Evolutionary conservation across 2,888 invertebrate genomes (phyloP).

Genomic region (Trichacis sp.): DNA sequence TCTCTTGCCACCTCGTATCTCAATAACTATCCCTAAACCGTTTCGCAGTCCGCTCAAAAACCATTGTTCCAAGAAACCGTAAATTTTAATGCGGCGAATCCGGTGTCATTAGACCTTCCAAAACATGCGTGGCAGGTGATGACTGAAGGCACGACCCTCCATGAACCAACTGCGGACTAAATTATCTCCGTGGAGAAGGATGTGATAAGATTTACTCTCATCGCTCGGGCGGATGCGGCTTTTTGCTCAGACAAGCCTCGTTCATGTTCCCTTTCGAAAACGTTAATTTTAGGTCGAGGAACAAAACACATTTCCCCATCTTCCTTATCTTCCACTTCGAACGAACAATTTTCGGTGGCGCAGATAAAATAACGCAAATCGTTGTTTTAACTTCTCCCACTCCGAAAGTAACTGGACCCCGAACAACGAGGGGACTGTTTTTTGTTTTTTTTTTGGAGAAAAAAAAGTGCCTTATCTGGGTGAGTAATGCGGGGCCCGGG

Average conservation of each 20-base stretch:
- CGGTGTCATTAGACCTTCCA: neutral
- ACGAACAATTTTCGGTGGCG: neutral
- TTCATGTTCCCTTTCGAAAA: neutral
- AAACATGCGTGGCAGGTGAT: conserved; percentile 3
- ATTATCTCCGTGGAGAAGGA: neutral
- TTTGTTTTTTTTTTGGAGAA: too few relatives aligned
- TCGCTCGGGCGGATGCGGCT: neutral
- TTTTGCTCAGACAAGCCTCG: neutral
- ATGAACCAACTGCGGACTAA: neutral
- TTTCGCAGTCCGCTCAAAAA: too few relatives aligned
- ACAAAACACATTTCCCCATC: neutral
- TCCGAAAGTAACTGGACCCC: neutral
- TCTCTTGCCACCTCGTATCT: too few relatives aligned
- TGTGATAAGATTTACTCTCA: conserved; percentile 4
- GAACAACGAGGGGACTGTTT: neutral
- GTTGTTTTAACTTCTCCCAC: neutral
- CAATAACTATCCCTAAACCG: too few relatives aligned
- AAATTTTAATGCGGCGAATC: neutral
- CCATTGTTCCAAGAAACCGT: neutral
- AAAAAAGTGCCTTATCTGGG: too few relatives aligned
- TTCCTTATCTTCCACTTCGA: neutral
- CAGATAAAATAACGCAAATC: neutral
- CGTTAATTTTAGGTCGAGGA: neutral
- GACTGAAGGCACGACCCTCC: neutral
- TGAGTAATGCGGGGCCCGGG: too few relatives aligned